Evolutionary conservation across 2,888 invertebrate species (phyloP).

Genomic region (Lottia gigantea): DNA sequence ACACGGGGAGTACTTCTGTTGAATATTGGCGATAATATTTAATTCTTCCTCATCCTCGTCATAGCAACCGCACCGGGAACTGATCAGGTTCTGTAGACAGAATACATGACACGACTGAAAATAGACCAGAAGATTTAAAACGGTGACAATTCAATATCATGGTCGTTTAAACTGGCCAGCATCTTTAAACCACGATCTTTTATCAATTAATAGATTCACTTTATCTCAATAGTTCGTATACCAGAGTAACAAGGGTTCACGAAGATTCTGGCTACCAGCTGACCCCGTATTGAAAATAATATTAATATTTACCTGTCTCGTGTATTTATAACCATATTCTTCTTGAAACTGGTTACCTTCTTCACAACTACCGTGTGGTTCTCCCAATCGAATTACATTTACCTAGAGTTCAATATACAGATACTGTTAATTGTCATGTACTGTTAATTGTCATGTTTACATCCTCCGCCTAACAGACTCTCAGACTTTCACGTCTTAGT

Average conservation of each 20-base stretch:
- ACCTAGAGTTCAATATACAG: conserved; percentile 4
- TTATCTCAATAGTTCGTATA: no score
- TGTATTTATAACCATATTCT: conserved; percentile 26
- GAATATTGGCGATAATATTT: conserved; percentile 13
- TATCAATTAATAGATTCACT: no score
- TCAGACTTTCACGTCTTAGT: no score
- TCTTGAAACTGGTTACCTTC: conserved; percentile 1
- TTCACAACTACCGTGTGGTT: conserved; percentile 16
- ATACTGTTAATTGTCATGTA: no score
- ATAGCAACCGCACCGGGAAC: conserved; percentile 21
- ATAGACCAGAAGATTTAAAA: not conserved
- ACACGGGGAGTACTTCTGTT: conserved; percentile 3
- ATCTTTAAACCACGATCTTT: no score
- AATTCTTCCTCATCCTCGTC: conserved; percentile 23
- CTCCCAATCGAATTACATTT: conserved; percentile 11
- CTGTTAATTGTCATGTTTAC: no score
- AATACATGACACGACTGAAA: conserved; percentile 26
- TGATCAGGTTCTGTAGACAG: conserved; percentile 22
- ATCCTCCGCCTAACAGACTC: no score
- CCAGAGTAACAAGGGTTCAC: no score
- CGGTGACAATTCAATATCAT: no score
- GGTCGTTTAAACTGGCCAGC: no score
- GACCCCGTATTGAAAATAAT: no score
- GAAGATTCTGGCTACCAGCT: no score
- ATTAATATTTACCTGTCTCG: conserved; percentile 24